Percentiles rank a stretch among this genome's conserved stretches.
Evolutionary conservation across 2,797 vertebrate genomes (phyloP).

Genomic region (Acanthiza pusilla): DNA sequence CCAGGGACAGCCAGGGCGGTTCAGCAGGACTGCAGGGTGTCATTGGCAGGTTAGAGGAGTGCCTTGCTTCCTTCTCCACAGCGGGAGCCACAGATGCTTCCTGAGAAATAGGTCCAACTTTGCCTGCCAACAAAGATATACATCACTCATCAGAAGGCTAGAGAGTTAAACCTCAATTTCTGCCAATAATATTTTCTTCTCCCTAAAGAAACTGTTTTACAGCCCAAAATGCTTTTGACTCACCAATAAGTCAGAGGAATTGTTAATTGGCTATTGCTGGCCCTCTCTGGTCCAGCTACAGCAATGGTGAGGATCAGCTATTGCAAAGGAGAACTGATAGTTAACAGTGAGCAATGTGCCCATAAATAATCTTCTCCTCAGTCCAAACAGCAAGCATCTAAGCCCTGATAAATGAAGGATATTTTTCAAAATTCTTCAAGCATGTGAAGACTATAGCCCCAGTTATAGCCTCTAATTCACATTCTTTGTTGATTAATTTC

Average conservation of each 20-base stretch:
- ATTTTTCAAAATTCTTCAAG: background rate
- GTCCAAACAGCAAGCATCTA: background rate
- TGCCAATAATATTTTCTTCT: background rate
- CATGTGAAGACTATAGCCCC: background rate
- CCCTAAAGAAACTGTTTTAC: background rate
- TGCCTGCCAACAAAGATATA: constrained; percentile 51
- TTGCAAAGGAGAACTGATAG: background rate
- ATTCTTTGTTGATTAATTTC: background rate
- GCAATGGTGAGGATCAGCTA: background rate
- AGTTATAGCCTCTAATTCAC: background rate
- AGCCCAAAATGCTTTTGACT: background rate
- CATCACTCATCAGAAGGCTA: constrained; percentile 1
- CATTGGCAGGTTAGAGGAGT: constrained; percentile 56
- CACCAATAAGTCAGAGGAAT: background rate
- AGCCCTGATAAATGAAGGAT: background rate
- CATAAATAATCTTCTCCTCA: background rate
- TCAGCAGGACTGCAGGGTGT: constrained; percentile 73
- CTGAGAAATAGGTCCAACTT: constrained; percentile 59
- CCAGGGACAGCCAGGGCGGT: constrained; percentile 89
- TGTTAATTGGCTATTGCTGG: background rate
- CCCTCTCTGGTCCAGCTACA: background rate
- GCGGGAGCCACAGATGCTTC: constrained; percentile 60
- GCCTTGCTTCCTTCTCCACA: constrained; percentile 67
- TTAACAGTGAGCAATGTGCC: background rate
- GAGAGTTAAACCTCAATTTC: background rate